phyloP scores from a whole-genome alignment of 2,888 invertebrate genomes.

The Erebia epiphron region DNA sequence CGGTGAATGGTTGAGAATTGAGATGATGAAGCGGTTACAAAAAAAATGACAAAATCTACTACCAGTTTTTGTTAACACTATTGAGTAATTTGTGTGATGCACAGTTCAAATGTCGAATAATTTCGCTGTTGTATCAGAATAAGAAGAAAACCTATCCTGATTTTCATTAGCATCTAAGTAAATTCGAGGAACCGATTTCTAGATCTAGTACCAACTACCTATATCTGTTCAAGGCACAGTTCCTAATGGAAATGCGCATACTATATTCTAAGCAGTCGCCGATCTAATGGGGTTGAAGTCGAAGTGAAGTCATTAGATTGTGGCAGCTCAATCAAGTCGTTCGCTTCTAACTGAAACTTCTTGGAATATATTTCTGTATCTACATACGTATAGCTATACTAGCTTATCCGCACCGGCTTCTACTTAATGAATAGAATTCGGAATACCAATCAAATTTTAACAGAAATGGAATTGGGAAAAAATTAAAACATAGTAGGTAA shows the following conservation, averaged over 20 bases:
- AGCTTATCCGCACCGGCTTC: too few relatives aligned
- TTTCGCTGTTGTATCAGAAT: background rate
- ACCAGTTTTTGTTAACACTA: too few relatives aligned
- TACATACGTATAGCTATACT: background rate
- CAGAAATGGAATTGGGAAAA: too few relatives aligned
- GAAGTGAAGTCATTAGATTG: slow-evolving; percentile 26
- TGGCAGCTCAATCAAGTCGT: slow-evolving; percentile 24
- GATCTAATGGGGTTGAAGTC: slow-evolving; percentile 22
- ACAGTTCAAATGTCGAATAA: too few relatives aligned
- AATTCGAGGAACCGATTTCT: slow-evolving; percentile 1
- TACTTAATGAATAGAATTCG: too few relatives aligned
- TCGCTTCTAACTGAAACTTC: slow-evolving; percentile 8
- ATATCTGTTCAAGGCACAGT: slow-evolving; percentile 11
- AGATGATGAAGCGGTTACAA: too few relatives aligned
- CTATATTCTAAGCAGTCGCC: slow-evolving; percentile 18
- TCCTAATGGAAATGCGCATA: slow-evolving; percentile 26
- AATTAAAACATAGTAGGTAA: too few relatives aligned
- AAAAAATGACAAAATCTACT: too few relatives aligned
- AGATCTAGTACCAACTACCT: background rate
- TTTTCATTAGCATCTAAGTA: background rate
- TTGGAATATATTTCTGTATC: background rate
- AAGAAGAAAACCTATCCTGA: background rate
- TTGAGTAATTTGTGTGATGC: too few relatives aligned
- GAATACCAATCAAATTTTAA: too few relatives aligned
- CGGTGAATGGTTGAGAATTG: too few relatives aligned